A percentile compares a stretch with the other conserved stretches of the same genome.
Evolutionary conservation across 1,140 invertebrate genomes (phyloP).

Genomic region (Metaphire vulgaris): DNA sequence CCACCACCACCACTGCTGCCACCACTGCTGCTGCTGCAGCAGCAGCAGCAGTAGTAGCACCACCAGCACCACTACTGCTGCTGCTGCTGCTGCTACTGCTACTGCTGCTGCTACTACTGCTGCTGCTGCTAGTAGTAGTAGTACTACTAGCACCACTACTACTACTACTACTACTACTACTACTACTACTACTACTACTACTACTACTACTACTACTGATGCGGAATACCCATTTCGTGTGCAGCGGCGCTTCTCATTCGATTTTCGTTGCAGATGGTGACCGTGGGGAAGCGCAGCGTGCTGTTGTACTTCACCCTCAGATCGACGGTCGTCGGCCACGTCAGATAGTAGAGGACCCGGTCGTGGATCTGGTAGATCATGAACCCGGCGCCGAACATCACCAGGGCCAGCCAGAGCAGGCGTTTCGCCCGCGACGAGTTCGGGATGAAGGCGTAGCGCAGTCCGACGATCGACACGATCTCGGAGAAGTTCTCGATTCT

Average conservation of each 20-base stretch:
- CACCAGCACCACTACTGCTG: no score
- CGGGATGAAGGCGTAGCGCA: background rate
- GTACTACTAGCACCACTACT: no score
- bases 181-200: no score
- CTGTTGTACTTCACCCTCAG: background rate
- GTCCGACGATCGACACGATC: conserved; percentile 4
- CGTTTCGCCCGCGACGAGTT: background rate
- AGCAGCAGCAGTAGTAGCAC: no score
- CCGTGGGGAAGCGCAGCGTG: conserved; percentile 9
- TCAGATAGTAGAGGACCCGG: conserved; percentile 11
- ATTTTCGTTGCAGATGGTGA: conserved; percentile 18
- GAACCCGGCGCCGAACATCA: background rate
- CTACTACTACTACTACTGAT: no score
- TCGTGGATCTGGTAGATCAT: conserved; percentile 16
- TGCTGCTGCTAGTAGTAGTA: no score
- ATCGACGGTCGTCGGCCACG: conserved; percentile 4
- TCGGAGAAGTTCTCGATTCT: background rate
- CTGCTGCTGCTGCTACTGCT: no score
- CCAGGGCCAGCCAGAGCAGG: conserved; percentile 1
- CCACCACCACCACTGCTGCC: no score
- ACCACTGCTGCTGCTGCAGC: no score
- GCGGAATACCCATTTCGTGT: conserved; percentile 1
- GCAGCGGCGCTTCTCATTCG: background rate
- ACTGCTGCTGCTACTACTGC: no score
- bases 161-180: no score